Evolutionary conservation across 2,113 vertebrate genomes (phyloP).

Genomic region (Nibea coibor): DNA sequence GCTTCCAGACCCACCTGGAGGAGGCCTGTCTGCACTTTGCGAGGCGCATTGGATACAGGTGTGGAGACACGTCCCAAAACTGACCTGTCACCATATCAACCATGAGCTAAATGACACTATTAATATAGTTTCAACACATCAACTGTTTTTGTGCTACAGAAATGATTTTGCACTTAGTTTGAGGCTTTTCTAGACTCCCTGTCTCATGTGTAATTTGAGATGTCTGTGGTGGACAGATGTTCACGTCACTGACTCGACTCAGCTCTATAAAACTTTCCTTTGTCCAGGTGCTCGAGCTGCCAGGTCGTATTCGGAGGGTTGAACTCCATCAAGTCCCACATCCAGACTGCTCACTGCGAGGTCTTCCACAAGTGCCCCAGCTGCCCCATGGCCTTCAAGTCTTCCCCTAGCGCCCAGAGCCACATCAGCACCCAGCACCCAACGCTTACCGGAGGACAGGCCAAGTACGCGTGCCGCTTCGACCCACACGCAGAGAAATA

Average conservation of each 20-base stretch:
- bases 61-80: not conserved
- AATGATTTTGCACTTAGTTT: not conserved
- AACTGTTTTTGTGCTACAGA: too few relatives aligned
- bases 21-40: constrained; percentile 94
- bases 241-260: not conserved
- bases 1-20: constrained; percentile 90
- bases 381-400: constrained; percentile 99
- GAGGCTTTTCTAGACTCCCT: not conserved
- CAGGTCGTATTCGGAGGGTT: constrained; percentile 94
- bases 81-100: not conserved
- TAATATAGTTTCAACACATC: not conserved
- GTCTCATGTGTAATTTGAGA: not conserved
- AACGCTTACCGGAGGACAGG: constrained; percentile 88
- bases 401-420: constrained; percentile 91
- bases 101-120: not conserved
- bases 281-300: constrained; percentile 92
- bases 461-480: constrained; percentile 84
- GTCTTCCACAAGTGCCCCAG: constrained; percentile 98
- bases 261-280: not conserved
- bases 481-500: not conserved
- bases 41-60: constrained; percentile 94
- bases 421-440: constrained; percentile 96
- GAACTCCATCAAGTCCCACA: constrained; percentile 97
- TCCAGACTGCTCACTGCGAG: constrained; percentile 96
- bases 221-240: not conserved